Base-by-base conservation (phyloP, 2,888 invertebrate genomes). In the Ectropis crepuscularia region DNA sequence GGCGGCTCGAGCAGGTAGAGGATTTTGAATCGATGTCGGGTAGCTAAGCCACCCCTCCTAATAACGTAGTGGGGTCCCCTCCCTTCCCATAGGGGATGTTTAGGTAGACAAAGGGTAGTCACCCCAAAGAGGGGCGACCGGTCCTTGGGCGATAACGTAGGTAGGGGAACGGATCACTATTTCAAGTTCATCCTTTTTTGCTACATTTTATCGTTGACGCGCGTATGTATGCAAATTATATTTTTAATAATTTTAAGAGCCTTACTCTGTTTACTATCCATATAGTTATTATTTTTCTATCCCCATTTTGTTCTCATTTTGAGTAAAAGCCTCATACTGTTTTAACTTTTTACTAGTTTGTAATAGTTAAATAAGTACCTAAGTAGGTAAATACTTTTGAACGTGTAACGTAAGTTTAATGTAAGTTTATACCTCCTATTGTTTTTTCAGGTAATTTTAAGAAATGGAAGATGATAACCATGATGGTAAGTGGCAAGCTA, bases 101-200 rank as follows among this genome's bases (percentile, higher is more conserved):
- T 82, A 86, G 88, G 89, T 82, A 88, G 87, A 89, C 92, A 92
- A 90, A 91, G 91, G 91, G 92, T 90, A 90, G 87, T 87, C 89
- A 86, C 90, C 91, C 92, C 87, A 84, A 67, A 82, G 85, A 90
- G 90, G 90, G 90, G 90, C 86, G 86, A 82, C 77, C 80, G 84
- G 82, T 86, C 87, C 87, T 85, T 85, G 86, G 87, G 87, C 86
- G 86, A 85, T 81, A 80, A 75, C 80, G 83, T 85, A 80, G 86
- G 85, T 80, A 85, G 85, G 87, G 85, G 86, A 84, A 83, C 82
- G 85, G 82, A 83, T 82, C 80, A 83, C 80, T 82, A 81, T 83
- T 87, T 84, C 80, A 82, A 86, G 83, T 83, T 86, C 77, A 80
- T 73, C 82, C 83, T 87, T 85, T 86, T 79, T 50, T 59, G 54